Evolutionary conservation across 2,113 vertebrate species (phyloP), one percentile per base, ranked within the genome.

Genomic region (Daboia siamensis): DNA sequence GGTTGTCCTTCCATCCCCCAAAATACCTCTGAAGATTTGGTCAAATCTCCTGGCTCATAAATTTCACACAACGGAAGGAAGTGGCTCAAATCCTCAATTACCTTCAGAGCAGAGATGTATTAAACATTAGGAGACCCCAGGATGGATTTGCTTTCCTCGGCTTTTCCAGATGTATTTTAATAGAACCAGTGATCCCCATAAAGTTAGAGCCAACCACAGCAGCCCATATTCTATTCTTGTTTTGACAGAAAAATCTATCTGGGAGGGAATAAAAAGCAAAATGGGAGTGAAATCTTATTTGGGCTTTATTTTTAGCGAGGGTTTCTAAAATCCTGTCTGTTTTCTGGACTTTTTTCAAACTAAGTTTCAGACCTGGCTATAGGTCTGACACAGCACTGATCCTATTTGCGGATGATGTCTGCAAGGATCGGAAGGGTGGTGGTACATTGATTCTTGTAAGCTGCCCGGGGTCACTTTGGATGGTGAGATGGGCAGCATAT

Each of bases 201-300:
- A 26, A 51, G 46, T 15, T 48, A 26, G 46, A 48, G 85, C 39
- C 24, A 48, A 51, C 20, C 46, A 29, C 46, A 86, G 26, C 46
- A 86, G 46, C 11, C 23, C 10, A 26, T 86, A 17, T 74, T 74
- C 26, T n/a, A 33, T 74, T 74, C n/a, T 94, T 93, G 86, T 95
- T 95, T 95, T 95, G 95, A 96, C 95, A 96, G 93, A 90, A 80
- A 92, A 94, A 92, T 91, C n/a, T 94, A 88, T 94, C 95, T 94
- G 85, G 94, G 88, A 96, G 95, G 94, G 93, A 93, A 93, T 95
- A 95, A 94, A 89, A 91, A 93, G 93, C 56, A 39, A 23, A 61
- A 56, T n/a, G 93, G 93, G 96, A 95, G 90, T 91, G 92, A 89
- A 93, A 93, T 90, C 91, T 95, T 95, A 95, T 94, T 94, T 93